Evolutionary conservation across 2,888 invertebrate species (phyloP), one percentile per base, ranked within the genome.

Genomic region (Thecophora atra): DNA sequence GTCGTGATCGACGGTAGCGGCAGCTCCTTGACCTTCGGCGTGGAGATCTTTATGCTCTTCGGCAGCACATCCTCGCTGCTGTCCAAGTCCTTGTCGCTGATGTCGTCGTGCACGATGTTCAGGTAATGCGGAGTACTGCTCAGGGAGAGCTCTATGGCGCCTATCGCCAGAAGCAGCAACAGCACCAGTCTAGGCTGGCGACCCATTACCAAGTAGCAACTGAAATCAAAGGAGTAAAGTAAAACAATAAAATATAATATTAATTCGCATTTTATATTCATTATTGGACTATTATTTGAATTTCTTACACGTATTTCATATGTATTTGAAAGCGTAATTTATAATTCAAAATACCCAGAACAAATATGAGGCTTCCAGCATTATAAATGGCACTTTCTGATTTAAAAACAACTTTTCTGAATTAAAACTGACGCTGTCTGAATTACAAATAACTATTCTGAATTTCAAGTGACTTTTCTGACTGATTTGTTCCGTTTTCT

Each of bases 111-210:
- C 17, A 79, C 13, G 15, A 76, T 58, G 19, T 79, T 77, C 4
- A 71, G 65, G 56, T 72, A 51, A 72, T 74, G 67, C 72, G 72
- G 67, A 66, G 78, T 72, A 73, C 76, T 79, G 70, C 81, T 71
- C 47, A 77, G 75, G 73, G 79, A 77, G 69, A 78, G 77, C 65
- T 83, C 82, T 72, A 81, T 79, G 62, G 78, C 77, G 73, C 76
- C 81, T 73, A 80, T 76, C 67, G 81, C 81, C 77, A 82, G 74
- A 71, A 79, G 78, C 76, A 85, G 77, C 77, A 85, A 77, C 77
- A 84, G 78, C 79, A 84, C 83, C 83, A 86, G 87, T 83, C 83
- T 83, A 74, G 80, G 81, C 83, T 86, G 86, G 85, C 83, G 83
- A 79, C 83, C 80, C 86, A 86, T 86, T 70, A 68, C 78, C 47